Conservation (phyloP, 2,888 invertebrate species). For the Parelbella ahira region DNA sequence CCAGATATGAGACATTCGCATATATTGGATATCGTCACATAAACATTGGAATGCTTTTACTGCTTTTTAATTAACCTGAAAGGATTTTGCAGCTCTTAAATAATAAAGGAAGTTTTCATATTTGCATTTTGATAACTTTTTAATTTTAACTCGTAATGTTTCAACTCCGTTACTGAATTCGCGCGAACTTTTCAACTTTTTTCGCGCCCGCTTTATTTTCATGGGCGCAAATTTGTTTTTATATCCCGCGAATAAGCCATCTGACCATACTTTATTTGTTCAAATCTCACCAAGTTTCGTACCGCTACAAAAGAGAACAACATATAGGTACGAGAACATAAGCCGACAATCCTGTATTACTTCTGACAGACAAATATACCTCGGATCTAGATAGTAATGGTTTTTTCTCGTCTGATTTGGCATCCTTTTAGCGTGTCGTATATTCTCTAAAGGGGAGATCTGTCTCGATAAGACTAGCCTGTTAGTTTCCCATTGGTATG, state of each 20-base stretch:
- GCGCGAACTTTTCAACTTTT: slow-evolving; percentile 10
- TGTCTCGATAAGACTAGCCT: slow-evolving; percentile 38
- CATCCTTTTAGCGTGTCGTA: slow-evolving; percentile 30
- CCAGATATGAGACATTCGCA: too few relatives aligned
- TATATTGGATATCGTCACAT: too few relatives aligned
- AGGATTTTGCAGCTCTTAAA: too few relatives aligned
- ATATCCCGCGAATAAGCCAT: slow-evolving; percentile 2
- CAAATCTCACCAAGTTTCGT: too few relatives aligned
- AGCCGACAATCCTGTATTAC: slow-evolving; percentile 4
- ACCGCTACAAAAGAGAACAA: too few relatives aligned
- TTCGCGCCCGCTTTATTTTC: slow-evolving; percentile 9
- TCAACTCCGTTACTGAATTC: background rate
- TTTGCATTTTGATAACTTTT: slow-evolving; percentile 10
- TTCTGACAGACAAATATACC: slow-evolving; percentile 16
- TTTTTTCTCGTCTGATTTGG: slow-evolving; percentile 29
- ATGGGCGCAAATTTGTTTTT: slow-evolving; percentile 1
- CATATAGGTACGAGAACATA: background rate
- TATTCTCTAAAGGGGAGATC: slow-evolving; percentile 19
- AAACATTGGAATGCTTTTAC: too few relatives aligned
- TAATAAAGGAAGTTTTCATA: background rate
- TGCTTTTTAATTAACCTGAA: background rate
- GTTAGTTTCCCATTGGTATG: slow-evolving; percentile 41
- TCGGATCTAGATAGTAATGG: slow-evolving; percentile 14
- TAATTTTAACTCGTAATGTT: slow-evolving; percentile 4
- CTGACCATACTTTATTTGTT: slow-evolving; percentile 6